A percentile compares a stretch with the other conserved stretches of the same genome.
Evolutionary conservation across 2,113 vertebrate genomes (phyloP).

Genomic region (Etia nguti): DNA sequence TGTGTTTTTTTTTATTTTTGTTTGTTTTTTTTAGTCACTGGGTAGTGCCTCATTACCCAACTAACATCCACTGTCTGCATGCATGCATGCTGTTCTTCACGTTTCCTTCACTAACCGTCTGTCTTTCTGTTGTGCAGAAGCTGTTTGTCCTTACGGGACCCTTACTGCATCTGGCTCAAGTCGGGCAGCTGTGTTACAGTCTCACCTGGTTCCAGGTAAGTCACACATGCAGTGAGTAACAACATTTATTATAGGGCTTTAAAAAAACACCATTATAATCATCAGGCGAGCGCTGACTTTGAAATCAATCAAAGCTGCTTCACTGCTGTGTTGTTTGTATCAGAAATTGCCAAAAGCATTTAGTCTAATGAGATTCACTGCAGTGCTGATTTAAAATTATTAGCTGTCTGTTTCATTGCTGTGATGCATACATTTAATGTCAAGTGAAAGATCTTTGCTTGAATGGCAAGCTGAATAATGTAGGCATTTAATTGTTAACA

Average conservation of each 20-base stretch:
- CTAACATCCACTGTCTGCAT: not conserved
- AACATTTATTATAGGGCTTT: not conserved
- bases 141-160: conserved; percentile 84
- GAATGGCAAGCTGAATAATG: not conserved
- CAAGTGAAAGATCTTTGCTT: not conserved
- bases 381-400: not conserved
- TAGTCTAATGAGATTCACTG: not conserved
- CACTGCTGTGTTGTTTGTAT: not conserved
- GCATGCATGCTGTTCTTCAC: not conserved
- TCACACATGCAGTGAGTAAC: not conserved
- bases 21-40: not conserved
- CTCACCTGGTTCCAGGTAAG: conserved; percentile 76
- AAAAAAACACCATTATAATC: not conserved
- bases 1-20: not conserved
- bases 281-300: not conserved
- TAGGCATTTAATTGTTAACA: not conserved
- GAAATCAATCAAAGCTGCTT: not conserved
- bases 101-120: not conserved
- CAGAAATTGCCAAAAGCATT: not conserved
- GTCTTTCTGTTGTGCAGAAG: conserved; percentile 68
- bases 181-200: conserved; percentile 74
- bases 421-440: not conserved
- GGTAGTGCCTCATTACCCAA: not conserved
- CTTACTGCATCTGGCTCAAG: conserved; percentile 86
- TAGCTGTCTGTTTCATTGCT: not conserved